A percentile compares a stretch with the other conserved stretches of the same genome.
These are phyloP conservation scores for Crotalus adamanteus DNA, from an alignment of 2,797 vertebrate species.

Conservation along the genomic window DNA sequence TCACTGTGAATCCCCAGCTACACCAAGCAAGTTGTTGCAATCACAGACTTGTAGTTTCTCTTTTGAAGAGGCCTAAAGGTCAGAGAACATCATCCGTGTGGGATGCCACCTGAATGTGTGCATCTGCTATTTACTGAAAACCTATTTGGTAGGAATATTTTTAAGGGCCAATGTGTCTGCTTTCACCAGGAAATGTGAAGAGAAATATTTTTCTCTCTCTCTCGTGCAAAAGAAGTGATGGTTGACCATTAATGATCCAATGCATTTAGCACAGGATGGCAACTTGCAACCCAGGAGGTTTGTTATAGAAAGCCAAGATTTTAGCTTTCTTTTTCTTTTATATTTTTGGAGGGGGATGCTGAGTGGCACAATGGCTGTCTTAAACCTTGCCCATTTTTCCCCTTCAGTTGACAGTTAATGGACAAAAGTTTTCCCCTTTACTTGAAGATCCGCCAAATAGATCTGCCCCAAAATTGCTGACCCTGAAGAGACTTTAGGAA, in stretches of 20 bases:
- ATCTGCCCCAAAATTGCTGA: background rate
- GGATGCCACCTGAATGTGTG: background rate
- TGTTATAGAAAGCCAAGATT: background rate
- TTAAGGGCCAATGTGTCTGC: background rate
- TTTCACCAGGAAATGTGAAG: background rate
- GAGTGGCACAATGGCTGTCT: background rate
- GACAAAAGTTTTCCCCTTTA: too few relatives aligned
- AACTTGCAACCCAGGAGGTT: background rate
- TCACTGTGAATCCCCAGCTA: constrained; percentile 1
- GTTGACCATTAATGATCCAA: background rate
- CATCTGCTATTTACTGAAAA: background rate
- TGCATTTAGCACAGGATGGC: background rate
- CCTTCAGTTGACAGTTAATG: too few relatives aligned
- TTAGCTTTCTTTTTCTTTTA: background rate
- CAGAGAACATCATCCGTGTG: background rate
- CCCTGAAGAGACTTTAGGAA: background rate
- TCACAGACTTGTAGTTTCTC: background rate
- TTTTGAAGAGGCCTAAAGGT: background rate
- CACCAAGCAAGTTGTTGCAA: background rate
- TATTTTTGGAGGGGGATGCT: too few relatives aligned
- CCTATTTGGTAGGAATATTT: background rate
- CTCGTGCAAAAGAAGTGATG: background rate
- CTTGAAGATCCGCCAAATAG: background rate
- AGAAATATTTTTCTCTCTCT: background rate
- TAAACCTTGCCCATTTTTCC: background rate